These are phyloP conservation scores for Xenopus borealis DNA, from an alignment of 2,113 vertebrate species.

Conservation along the genomic window DNA sequence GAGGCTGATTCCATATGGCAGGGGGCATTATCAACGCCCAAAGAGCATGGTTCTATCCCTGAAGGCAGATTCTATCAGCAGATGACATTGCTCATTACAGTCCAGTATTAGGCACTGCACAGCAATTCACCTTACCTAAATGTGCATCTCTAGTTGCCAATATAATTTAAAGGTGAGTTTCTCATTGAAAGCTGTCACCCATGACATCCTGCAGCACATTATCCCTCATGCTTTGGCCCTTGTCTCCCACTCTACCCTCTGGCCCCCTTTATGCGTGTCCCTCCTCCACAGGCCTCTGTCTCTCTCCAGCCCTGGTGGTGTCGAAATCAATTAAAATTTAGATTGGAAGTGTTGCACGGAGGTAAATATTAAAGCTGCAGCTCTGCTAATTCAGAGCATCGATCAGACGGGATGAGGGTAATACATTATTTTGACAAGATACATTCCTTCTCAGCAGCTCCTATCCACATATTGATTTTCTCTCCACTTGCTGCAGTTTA, in stretches of 20 bases:
- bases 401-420: conserved; percentile 95
- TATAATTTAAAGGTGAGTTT: too few species aligned
- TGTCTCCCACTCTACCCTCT: conserved; percentile 55
- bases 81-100: too few species aligned
- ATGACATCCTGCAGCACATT: conserved; percentile 18
- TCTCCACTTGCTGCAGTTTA: conserved; percentile 51
- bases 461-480: conserved; percentile 89
- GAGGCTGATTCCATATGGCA: too few species aligned
- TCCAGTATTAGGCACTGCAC: not conserved
- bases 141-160: not conserved
- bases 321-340: conserved; percentile 86
- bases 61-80: too few species aligned
- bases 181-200: not conserved
- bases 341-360: conserved; percentile 75
- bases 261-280: conserved; percentile 10
- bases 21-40: too few species aligned
- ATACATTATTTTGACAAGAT: conserved; percentile 99
- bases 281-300: conserved; percentile 52
- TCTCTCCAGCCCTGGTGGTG: conserved; percentile 71
- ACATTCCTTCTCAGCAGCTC: conserved; percentile 88
- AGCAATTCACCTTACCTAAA: not conserved
- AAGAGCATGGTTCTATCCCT: too few species aligned
- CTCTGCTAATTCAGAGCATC: conserved; percentile 92
- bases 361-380: conserved; percentile 88
- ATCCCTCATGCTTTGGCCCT: conserved; percentile 1